Evolutionary conservation across 2,113 vertebrate genomes (phyloP).

Genomic region (Seriola aureovittata): DNA sequence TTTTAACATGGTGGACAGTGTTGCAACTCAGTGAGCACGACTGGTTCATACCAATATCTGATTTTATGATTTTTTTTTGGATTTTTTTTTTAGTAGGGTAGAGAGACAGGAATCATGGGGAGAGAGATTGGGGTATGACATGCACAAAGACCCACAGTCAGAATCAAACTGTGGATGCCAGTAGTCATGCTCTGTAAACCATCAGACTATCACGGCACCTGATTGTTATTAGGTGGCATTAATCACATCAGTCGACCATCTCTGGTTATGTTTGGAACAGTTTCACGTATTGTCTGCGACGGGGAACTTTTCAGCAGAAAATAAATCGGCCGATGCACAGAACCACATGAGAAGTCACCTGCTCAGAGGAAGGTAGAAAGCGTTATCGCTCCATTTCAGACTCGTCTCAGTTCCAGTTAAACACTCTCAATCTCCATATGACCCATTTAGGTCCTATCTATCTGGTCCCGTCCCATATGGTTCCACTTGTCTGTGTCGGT

Average conservation of each 20-base stretch:
- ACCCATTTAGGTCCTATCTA: slow-evolving; percentile 51
- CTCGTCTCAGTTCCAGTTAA: slow-evolving; percentile 15
- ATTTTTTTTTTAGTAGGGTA: too few species aligned
- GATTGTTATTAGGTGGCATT: background rate
- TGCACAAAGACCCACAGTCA: background rate
- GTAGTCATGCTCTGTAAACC: background rate
- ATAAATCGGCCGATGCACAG: background rate
- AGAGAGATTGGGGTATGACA: background rate
- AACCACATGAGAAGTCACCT: background rate
- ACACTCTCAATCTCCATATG: slow-evolving; percentile 26
- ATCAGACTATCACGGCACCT: background rate
- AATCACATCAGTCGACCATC: background rate
- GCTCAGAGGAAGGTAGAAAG: background rate
- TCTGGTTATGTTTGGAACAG: background rate
- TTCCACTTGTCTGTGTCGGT: slow-evolving; percentile 3
- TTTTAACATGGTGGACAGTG: background rate
- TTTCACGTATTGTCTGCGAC: background rate
- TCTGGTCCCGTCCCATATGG: slow-evolving; percentile 1
- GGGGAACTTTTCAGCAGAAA: background rate
- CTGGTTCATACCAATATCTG: background rate
- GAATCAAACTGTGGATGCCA: too few species aligned
- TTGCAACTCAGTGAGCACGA: background rate
- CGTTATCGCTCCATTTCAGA: slow-evolving; percentile 1
- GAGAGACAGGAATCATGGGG: background rate
- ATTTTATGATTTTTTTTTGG: background rate